Evolutionary conservation across 1,140 invertebrate genomes (phyloP).

Genomic region (Drosophila biarmipes): DNA sequence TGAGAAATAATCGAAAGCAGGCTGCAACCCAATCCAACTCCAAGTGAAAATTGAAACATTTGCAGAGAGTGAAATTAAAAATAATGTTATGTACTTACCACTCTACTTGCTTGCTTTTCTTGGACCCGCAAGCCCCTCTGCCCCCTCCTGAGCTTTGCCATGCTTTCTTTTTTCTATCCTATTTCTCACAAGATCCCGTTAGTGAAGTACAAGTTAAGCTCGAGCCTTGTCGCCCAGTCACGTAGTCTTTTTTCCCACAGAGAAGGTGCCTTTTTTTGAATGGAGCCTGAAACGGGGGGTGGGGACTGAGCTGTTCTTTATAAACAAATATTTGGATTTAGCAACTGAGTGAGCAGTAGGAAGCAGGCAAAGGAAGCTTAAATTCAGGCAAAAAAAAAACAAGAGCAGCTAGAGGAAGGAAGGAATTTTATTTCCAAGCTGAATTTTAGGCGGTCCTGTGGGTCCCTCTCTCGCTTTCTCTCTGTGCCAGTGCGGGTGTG

Average conservation of each 20-base stretch:
- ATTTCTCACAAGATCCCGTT: constrained; percentile 4
- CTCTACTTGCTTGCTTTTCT: constrained; percentile 4
- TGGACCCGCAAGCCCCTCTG: neutral
- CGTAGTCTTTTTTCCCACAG: constrained; percentile 33
- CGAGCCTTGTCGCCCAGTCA: constrained; percentile 56
- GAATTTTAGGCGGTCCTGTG: constrained; percentile 47
- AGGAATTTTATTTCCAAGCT: constrained; percentile 41
- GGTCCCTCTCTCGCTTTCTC: neutral
- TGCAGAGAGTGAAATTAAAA: constrained; percentile 16
- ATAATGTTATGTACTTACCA: constrained; percentile 32
- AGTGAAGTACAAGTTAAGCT: constrained; percentile 57
- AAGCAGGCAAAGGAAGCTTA: constrained; percentile 11
- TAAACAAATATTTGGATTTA: constrained; percentile 80
- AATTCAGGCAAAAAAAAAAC: constrained; percentile 16
- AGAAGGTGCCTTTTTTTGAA: neutral
- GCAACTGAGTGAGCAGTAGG: constrained; percentile 53
- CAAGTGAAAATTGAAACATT: constrained; percentile 19
- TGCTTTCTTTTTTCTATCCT: neutral
- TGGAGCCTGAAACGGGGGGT: neutral
- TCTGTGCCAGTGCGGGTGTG: neutral
- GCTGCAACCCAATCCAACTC: constrained; percentile 11
- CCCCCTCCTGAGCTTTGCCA: neutral
- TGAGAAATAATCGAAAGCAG: constrained; percentile 4
- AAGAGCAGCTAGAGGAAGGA: constrained; percentile 1
- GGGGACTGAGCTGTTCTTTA: constrained; percentile 54